Base-by-base conservation (phyloP, 92 coral and sea anemone species). In the Anthopleura xanthogrammica region DNA sequence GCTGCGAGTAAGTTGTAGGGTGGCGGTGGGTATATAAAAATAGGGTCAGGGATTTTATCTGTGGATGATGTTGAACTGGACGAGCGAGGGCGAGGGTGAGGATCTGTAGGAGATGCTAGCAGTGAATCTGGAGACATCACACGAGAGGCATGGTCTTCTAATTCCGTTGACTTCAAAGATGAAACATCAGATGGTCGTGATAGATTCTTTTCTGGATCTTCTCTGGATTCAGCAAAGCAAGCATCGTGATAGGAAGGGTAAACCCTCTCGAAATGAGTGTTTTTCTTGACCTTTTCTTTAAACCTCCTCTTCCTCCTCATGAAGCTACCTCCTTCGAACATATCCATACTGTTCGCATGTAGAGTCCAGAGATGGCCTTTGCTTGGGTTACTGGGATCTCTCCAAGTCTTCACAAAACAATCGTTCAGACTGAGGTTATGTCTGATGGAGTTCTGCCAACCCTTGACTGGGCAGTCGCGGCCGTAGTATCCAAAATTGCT, bases 291-390 rank as follows among this genome's bases (percentile, higher is more conserved):
- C 1, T 79, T 24, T 1, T 79, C 72, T 52, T 78, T 90, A 78
- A 94, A 96, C 50, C 99, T 92, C 81, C 65, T 95, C 78, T 90
- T 89, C 75, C 98, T 72, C 78, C 98, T 87, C 88, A 91, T 91
- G 57, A 92, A 96, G 73, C 98, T 94, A 8, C 99, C 99, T 3
- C 95, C 98, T 41, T 92, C 95, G 50, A 96, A 96, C 99, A 96
- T 94, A 50, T 85, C 79, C 41, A 76, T 74, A 62, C 98, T 90
- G 68, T 86, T 84, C 6, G 97, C 92, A 77, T 96, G 96, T 13
- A 96, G 86, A 22, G 92, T 87, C 99, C 99, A 96, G 24, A 88
- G 84, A 41, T 96, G 98, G 1, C 94, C 98, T 73, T 92, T 96
- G 79, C 92, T 86, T 7, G 94, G 90, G 82, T 87, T 92, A 1